Evolutionary conservation across 53 echinoderm and acorn worm species (phyloP).

Genomic region (Holothuria scabra): DNA sequence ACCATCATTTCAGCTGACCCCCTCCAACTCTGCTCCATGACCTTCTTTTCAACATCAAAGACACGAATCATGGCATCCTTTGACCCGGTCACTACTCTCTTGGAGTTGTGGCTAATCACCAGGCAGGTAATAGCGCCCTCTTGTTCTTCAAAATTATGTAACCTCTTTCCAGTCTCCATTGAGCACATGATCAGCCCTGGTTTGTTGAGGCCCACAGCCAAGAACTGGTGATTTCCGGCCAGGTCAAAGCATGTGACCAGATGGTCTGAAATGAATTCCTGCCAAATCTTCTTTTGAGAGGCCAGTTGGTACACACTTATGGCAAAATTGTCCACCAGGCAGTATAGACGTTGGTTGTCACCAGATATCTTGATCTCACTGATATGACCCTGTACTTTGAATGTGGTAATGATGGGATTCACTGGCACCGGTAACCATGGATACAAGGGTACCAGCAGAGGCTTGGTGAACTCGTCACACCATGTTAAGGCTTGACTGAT

Average conservation of each 20-base stretch:
- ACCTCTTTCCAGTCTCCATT: constrained; percentile 72
- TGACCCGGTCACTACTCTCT: constrained; percentile 78
- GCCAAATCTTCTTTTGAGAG: constrained; percentile 84
- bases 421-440: constrained; percentile 89
- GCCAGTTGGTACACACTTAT: constrained; percentile 84
- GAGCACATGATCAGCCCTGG: constrained; percentile 82
- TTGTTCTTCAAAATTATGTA: constrained; percentile 75
- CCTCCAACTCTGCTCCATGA: constrained; percentile 76
- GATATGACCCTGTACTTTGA: constrained; percentile 65
- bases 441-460: constrained; percentile 86
- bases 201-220: constrained; percentile 77
- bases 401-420: constrained; percentile 76
- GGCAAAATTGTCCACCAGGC: constrained; percentile 65
- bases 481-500: constrained; percentile 89
- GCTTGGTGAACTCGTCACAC: constrained; percentile 94
- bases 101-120: constrained; percentile 72
- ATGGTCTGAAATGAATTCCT: constrained; percentile 66
- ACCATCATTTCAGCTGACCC: constrained; percentile 82
- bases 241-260: constrained; percentile 76
- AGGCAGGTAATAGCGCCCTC: constrained; percentile 78
- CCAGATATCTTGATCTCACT: constrained; percentile 76
- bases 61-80: constrained; percentile 76
- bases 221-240: constrained; percentile 74
- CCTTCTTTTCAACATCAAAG: constrained; percentile 70
- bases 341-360: constrained; percentile 92